These are phyloP conservation scores for Philonicus albiceps DNA, from an alignment of 2,888 invertebrate species.

Conservation along the genomic window DNA sequence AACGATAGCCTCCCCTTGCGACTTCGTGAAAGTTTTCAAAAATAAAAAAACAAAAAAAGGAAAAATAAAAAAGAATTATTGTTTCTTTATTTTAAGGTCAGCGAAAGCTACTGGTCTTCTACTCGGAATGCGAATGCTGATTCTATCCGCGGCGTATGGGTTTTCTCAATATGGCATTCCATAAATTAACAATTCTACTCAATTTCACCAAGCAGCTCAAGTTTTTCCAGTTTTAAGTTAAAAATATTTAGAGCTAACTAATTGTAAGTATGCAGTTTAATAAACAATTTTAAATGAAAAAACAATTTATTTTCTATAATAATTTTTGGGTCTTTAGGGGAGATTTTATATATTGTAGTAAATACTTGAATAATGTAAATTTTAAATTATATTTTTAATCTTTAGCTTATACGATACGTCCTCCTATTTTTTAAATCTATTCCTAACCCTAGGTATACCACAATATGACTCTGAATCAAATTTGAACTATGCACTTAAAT, in stretches of 20 bases:
- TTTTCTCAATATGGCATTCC: not conserved
- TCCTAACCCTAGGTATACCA: too few relatives aligned
- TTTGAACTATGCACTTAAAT: too few relatives aligned
- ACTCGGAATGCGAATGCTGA: not conserved
- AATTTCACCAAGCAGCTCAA: not conserved
- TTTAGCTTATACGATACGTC: too few relatives aligned
- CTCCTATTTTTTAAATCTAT: too few relatives aligned
- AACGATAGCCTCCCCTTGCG: not conserved
- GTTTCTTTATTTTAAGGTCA: constrained; percentile 25
- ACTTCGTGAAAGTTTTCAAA: not conserved
- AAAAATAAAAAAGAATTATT: not conserved
- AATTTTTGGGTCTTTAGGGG: too few relatives aligned
- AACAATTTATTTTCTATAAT: not conserved
- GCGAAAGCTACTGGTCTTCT: constrained; percentile 17
- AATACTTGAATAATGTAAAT: too few relatives aligned
- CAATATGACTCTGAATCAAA: too few relatives aligned
- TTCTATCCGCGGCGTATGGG: not conserved
- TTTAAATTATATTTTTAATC: too few relatives aligned
- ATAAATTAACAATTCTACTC: not conserved
- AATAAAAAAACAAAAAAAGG: not conserved
- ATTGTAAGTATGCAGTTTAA: not conserved
- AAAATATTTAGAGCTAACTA: not conserved
- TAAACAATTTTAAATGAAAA: not conserved
- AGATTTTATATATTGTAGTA: too few relatives aligned
- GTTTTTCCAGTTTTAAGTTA: not conserved